Base-by-base conservation (phyloP, 2,888 invertebrate genomes). In the Uloborus plumipes region DNA sequence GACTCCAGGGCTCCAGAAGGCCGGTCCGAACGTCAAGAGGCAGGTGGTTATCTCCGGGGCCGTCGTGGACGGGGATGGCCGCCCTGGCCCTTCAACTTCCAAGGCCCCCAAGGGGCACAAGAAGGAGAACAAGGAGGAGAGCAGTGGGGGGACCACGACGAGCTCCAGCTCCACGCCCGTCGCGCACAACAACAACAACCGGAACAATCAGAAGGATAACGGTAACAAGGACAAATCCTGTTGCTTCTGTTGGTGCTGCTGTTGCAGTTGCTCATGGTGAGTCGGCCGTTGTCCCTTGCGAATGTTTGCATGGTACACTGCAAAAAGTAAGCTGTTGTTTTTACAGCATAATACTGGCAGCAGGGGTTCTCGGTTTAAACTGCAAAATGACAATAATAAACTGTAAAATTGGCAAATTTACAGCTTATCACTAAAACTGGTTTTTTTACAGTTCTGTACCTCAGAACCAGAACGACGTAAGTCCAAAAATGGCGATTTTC, bases 181-280 rank as follows among this genome's bases (percentile, higher is more conserved):
- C 4, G 67, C 62, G 20, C 69, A 67, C 74, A 79, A 79, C 49
- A 79, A 73, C 71, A 78, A 78, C 18, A 73, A 80, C 50, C 64
- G 20, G 4, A 50, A 26, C 20, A 13, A 15, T 59, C 47, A 50
- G 51, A 67, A 69, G 49, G 47, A 67, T 4, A 39, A 61, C 14
- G 62, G 26, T 59, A 20, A 39, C 47, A 74, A 74, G 51, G 70
- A 74, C 75, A 92, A 92, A 88, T 92, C 92, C 67, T 92, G 93
- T 88, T 92, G 92, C 88, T 91, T 92, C 87, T 92, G 93, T 87
- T 92, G 92, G 92, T 93, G 93, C 88, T 93, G 93, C 88, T 93
- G 93, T 89, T 93, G 93, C 89, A 92, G 92, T 89, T 93, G 93
- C 89, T 92, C 92, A 88, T 93, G 93, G 92, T 92, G 89, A 90